Base-by-base conservation (phyloP, 2,888 invertebrate species). In the Gortyna flavago region DNA sequence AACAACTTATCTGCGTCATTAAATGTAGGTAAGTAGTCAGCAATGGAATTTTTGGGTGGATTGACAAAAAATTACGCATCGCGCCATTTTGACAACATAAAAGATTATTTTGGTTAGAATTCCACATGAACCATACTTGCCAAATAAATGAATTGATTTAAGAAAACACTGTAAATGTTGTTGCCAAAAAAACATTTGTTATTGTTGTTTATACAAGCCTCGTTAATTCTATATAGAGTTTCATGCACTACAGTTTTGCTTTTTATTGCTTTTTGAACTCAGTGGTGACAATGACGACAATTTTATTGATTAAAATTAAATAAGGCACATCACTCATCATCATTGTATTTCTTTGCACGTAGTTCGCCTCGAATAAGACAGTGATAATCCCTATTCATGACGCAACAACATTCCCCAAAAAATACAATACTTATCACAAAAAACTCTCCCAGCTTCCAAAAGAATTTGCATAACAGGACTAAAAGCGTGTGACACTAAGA, bases 211-310 rank as follows among this genome's bases (percentile, higher is more conserved):
- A 77, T 35, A 75, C 72, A 72, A 57, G 69, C 25, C 73, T 87
- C 90, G 81, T 90, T 84, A 88, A 81, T 83, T 75, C 87, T 91
- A 92, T 89, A 89, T 89, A 89, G 84, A 88, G 85, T 89, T 91
- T 86, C 85, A 75, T 86, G 81, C 59, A 77, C 81, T 85, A 83
- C 86, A 89, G 81, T 84, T 78, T 85, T 81, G 35, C 62, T 84
- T 84, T 85, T 88, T 86, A 85, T 77, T 78, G 77, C 72, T 78
- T 77, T 79, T 72, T 75, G 77, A 73, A 83, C 54, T 64, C 57
- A 21, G 68, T n/a, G n/a, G 62, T 68, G 79, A 77, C 67, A 69
- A 51, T 25, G 83, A 73, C 66, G 72, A 65, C 25, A n/a, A 35
- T n/a, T n/a, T 25, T 11, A 8, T 64, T 74, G 54, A 65, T 73